Base-by-base conservation (phyloP, 1,140 invertebrate species). In the Cotesia chilonis region DNA sequence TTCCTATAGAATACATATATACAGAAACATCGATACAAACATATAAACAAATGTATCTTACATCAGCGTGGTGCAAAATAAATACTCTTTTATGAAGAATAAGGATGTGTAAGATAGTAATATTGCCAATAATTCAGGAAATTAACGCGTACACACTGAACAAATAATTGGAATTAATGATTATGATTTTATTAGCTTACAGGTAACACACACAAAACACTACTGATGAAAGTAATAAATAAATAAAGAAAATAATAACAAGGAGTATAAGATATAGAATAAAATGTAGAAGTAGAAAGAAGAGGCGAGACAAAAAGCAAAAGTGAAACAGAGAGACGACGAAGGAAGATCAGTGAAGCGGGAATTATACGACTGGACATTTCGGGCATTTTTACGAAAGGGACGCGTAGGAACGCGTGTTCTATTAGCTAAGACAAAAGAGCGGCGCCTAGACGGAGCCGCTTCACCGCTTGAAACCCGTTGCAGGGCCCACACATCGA, bases 381-480 rank as follows among this genome's bases (percentile, higher is more conserved):
- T 84, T 83, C 78, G 79, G 79, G 79, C 80, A 84, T 84, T 83
- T 83, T 82, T 83, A 83, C 81, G 77, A 83, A 84, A 84, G 79
- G 79, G 79, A 83, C 79, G 80, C 80, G 79, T 75, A 82, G 81
- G 82, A 85, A 85, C 85, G 81, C 81, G 83, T 85, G 84, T 87
- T 87, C 82, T 85, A 87, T 85, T 86, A 69, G 85, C 82, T 84
- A 85, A 87, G 84, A 87, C 85, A 86, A 86, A 87, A 87, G 85
- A 87, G 81, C 83, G 84, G 84, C 84, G 85, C 84, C 82, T 87
- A 86, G 81, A 79, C 80, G 79, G 51, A 37, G 52, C 60, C 60
- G 60, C 17, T 51, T 14, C 35, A 14, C 20, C 54, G 68, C 9
- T 12, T 10, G 65, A 68, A 52, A 68, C 17, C 66, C 66, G 66